Conservation (phyloP, 2,113 vertebrate species). For the Vulpes vulpes region DNA sequence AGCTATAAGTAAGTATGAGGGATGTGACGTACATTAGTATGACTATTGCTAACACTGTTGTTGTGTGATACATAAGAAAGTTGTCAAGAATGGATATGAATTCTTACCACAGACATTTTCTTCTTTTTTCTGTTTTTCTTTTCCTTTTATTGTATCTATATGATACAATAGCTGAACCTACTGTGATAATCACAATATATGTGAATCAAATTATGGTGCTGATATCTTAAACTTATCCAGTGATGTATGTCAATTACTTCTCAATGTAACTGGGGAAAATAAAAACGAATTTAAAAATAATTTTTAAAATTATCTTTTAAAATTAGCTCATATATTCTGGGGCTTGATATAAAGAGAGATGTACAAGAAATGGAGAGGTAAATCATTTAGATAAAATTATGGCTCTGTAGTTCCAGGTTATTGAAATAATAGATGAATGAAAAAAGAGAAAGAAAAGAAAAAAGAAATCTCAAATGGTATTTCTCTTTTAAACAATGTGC, state of each 20-base stretch:
- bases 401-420: not conserved
- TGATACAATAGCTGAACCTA: not conserved
- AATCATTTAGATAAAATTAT: not conserved
- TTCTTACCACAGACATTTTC: not conserved
- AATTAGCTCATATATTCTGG: not conserved
- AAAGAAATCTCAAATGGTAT: not conserved
- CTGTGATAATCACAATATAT: not conserved
- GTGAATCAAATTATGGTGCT: not conserved
- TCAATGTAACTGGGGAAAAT: not conserved
- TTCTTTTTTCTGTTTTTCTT: not conserved
- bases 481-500: not conserved
- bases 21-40: not conserved
- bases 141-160: not conserved
- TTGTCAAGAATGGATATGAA: not conserved
- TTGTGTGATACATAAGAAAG: not conserved
- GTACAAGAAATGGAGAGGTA: not conserved
- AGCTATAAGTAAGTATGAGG: not conserved
- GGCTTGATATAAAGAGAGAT: not conserved
- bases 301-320: not conserved
- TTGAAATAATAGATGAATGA: not conserved
- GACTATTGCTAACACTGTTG: not conserved
- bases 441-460: not conserved
- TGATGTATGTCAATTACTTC: not conserved
- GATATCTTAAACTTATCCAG: not conserved
- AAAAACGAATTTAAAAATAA: not conserved